Conservation (phyloP, 2,888 invertebrate species). For the Latheticus oryzae region DNA sequence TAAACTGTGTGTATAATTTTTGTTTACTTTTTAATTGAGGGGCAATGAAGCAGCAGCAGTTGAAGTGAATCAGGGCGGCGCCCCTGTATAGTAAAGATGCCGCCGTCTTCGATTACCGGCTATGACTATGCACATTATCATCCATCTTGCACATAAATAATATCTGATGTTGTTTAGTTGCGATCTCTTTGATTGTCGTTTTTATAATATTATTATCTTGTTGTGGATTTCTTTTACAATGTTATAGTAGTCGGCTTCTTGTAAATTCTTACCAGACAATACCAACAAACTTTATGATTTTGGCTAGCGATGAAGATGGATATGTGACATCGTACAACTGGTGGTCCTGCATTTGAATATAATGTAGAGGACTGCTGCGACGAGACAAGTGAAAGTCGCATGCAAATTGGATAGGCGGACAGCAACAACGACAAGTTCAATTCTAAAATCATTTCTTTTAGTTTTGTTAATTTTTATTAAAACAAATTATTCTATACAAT, state of each 20-base stretch:
- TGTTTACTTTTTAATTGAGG: conserved; percentile 55
- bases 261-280: too few relatives aligned
- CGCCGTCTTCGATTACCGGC: conserved; percentile 55
- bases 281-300: conserved; percentile 23
- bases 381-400: too few relatives aligned
- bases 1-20: conserved; percentile 38
- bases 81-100: conserved; percentile 49
- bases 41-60: conserved; percentile 42
- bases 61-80: conserved; percentile 48
- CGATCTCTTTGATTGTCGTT: too few relatives aligned
- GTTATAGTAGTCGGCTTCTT: too few relatives aligned
- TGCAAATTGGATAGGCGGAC: conserved; percentile 32
- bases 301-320: conserved; percentile 54
- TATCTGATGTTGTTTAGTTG: too few relatives aligned
- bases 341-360: conserved; percentile 65
- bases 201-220: too few relatives aligned
- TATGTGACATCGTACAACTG: conserved; percentile 60
- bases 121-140: too few relatives aligned
- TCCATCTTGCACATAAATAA: too few relatives aligned
- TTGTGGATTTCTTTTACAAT: too few relatives aligned
- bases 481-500: too few relatives aligned
- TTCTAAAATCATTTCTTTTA: conserved; percentile 23
- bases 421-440: conserved; percentile 46
- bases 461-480: too few relatives aligned
- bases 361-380: conserved; percentile 56